Base-by-base conservation (phyloP, 2,797 vertebrate species). In the Varecia variegata region DNA sequence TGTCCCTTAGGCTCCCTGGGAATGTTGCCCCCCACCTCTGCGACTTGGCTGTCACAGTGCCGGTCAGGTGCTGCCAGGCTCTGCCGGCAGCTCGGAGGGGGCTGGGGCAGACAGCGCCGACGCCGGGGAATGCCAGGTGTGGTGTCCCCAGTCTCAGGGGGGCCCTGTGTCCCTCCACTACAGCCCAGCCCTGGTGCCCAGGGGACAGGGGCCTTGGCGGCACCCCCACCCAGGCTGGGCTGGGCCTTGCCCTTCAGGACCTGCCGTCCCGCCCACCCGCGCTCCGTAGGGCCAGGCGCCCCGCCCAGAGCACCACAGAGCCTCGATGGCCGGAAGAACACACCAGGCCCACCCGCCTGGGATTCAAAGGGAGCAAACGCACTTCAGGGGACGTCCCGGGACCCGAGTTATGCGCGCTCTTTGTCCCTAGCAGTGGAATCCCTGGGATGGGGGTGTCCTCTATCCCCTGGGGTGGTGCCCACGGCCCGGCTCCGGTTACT, bases 401-500 rank as follows among this genome's bases (percentile, higher is more conserved):
- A 47, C 88, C 91, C 62, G 20, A 14, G 40, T 21, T 47, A 32
- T 52, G 60, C 25, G 0, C 4, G 5, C 45, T 43, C 52, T 77
- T 35, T 21, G 43, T 81, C 77, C 58, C 71, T 70, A 62, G 32
- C n/a, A 0, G 89, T 5, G 32, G 81, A 96, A 73, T 80, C 54
- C 87, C 58, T 0, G 40, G 56, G 62, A 1, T 62, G 7, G 32
- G 52, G 54, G 7, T 23, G 18, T 80, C 84, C 71, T 71, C 54
- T 13, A 58, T 50, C 65, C 43, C 35, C 4, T 1, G 86, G 77
- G 77, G 84, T 77, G 54, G 32, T 30, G 38, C 70, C 43, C 21
- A 14, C 67, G 38, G 15, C 27, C 76, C 2, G 17, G 95, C 85
- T 97, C 95, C 2, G 9, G 95, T 97, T 96, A 77, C 97, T 0